Evolutionary conservation across 2,113 vertebrate species (phyloP), one percentile per base, ranked within the genome.

Genomic region (Phrynosoma blainvillii): DNA sequence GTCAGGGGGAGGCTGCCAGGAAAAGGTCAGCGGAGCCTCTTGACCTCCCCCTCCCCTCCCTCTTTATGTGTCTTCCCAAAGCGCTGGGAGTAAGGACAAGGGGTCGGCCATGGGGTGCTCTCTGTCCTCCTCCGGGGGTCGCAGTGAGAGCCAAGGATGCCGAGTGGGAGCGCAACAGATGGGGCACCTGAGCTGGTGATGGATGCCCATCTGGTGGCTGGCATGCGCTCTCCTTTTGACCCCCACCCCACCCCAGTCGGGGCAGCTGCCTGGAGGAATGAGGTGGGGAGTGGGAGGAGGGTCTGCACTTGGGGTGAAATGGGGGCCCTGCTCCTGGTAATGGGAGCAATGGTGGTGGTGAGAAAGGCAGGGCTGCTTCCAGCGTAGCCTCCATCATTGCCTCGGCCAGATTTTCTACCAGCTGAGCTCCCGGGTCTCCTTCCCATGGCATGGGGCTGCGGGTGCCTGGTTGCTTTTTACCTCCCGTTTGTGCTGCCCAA

Each of bases 151-250:
- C 47, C 93, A 94, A 93, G 95, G 95, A 95, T 92, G 84, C 91
- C 47, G 94, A 96, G 96, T 95, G 89, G 92, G 94, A 96, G 96
- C 96, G 97, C 96, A 97, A 96, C 96, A 97, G 96, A 47, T 47
- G 96, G 97, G 95, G 94, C 96, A 95, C 96, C 96, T 96, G 96
- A 97, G 96, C 96, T 94, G 96, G 96, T 97, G 96, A 96, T 97
- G 97, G 97, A 96, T 97, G 97, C 96, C 95, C 95, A 96, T 96
- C 93, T 95, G 94, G 95, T 96, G 89, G 94, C 94, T 95, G 96
- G 96, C 94, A 89, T 85, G 18, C 95, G 85, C 95, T 92, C 81
- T 92, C 96, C 94, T 95, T 47, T 47, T 7, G 4, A 7, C 47
- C 47, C 47, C n/a, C n/a, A n/a, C n/a, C 47, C 47, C 47, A 47